Conservation (phyloP, 1,140 invertebrate genomes). For the Diorhabda elongata region DNA sequence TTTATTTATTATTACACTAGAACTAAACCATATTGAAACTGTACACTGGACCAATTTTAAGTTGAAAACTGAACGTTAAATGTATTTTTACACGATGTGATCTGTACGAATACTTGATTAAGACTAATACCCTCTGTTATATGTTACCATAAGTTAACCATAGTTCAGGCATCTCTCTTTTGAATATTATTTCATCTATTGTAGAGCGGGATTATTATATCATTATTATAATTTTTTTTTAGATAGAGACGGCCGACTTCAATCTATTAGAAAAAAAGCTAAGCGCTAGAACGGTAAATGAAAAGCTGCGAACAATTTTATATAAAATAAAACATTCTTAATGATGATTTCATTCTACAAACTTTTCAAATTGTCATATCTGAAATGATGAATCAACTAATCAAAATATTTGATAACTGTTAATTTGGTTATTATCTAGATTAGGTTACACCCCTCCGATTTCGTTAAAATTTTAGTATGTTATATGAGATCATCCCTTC, state of each 20-base stretch:
- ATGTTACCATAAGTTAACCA: neutral
- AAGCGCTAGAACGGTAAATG: constrained; percentile 33
- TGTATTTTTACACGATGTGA: neutral
- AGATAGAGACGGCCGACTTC: constrained; percentile 48
- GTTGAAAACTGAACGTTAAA: neutral
- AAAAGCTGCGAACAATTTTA: constrained; percentile 37
- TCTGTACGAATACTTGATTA: neutral
- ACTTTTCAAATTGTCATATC: too few species aligned
- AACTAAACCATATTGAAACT: too few species aligned
- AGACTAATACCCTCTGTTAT: neutral
- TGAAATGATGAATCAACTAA: too few species aligned
- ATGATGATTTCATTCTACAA: neutral
- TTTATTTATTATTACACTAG: too few species aligned
- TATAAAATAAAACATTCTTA: constrained; percentile 35
- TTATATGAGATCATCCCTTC: too few species aligned
- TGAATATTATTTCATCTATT: neutral
- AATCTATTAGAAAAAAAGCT: constrained; percentile 41
- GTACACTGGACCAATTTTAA: neutral
- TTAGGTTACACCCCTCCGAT: too few species aligned
- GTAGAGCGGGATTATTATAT: neutral
- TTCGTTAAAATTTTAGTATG: too few species aligned
- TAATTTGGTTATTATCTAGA: too few species aligned
- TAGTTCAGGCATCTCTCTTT: neutral
- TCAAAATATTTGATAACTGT: too few species aligned
- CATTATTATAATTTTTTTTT: constrained; percentile 17